A percentile compares a stretch with the other conserved stretches of the same genome.
Evolutionary conservation across 2,113 vertebrate species (phyloP).

Genomic region (Bufo bufo): DNA sequence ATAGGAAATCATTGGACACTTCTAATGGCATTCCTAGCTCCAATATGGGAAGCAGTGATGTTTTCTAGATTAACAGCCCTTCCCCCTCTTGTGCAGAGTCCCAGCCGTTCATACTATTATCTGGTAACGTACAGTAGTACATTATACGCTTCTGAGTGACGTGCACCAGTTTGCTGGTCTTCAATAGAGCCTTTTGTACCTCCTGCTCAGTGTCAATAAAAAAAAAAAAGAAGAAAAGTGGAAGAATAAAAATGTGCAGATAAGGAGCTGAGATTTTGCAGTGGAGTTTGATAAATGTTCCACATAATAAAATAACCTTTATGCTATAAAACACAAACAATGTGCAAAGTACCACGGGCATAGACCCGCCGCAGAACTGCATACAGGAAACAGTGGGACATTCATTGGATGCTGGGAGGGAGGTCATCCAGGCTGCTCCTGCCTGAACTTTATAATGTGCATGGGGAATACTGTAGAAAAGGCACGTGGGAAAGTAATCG

Average conservation of each 20-base stretch:
- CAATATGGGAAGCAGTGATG: neutral
- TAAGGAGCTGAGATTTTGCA: constrained; percentile 30
- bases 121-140: constrained; percentile 21
- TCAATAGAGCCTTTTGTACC: constrained; percentile 25
- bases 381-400: neutral
- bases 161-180: neutral
- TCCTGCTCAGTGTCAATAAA: neutral
- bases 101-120: constrained; percentile 2
- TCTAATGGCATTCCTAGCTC: neutral
- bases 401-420: neutral
- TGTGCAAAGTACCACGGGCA: neutral
- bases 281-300: constrained; percentile 22
- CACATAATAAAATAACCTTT: constrained; percentile 35
- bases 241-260: constrained; percentile 23
- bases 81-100: neutral
- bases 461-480: neutral
- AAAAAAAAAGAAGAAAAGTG: constrained; percentile 12
- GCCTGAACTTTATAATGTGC: neutral
- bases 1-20: neutral
- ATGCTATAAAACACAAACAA: neutral
- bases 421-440: neutral
- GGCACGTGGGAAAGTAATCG: constrained; percentile 1
- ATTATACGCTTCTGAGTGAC: constrained; percentile 33
- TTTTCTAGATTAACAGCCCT: neutral
- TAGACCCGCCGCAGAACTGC: neutral